These are phyloP conservation scores for Corella eumyota DNA, from an alignment of 23 tunicate species.

Conservation along the genomic window DNA sequence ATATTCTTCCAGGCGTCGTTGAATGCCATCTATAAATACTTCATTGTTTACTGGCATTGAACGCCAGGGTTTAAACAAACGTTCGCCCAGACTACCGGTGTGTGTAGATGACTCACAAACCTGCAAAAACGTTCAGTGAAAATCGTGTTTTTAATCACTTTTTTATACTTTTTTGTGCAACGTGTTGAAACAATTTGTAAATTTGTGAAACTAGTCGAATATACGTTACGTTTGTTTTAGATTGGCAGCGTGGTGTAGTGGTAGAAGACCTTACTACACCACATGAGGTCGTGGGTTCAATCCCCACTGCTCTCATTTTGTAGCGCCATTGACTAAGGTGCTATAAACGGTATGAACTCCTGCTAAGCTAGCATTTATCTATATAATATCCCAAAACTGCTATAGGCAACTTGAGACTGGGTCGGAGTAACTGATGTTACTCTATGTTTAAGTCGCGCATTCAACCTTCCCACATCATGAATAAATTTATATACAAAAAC, in stretches of 20 bases:
- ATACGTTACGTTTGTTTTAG: neutral
- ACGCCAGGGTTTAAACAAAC: slow-evolving; percentile 53
- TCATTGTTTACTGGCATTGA: slow-evolving; percentile 43
- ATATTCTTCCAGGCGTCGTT: slow-evolving; percentile 32
- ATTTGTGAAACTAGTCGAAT: too few species aligned
- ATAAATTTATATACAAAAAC: neutral
- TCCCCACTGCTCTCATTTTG: too few species aligned
- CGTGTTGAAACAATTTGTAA: neutral
- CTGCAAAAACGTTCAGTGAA: slow-evolving; percentile 24
- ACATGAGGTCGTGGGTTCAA: too few species aligned
- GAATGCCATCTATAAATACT: slow-evolving; percentile 25
- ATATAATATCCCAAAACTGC: too few species aligned
- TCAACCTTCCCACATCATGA: too few species aligned
- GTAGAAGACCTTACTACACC: too few species aligned
- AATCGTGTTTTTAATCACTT: neutral
- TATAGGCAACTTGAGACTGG: too few species aligned
- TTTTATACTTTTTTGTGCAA: neutral
- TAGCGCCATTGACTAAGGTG: too few species aligned
- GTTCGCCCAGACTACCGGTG: slow-evolving; percentile 28
- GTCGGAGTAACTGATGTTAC: too few species aligned
- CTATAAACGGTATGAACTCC: too few species aligned
- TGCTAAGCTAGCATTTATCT: too few species aligned
- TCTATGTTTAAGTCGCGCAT: too few species aligned
- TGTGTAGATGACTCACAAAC: slow-evolving; percentile 36
- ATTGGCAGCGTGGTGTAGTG: neutral